Percentiles rank a stretch among this genome's conserved stretches.
phyloP scores from a whole-genome alignment of 1,140 invertebrate species.

The Anthonomus grandis region DNA sequence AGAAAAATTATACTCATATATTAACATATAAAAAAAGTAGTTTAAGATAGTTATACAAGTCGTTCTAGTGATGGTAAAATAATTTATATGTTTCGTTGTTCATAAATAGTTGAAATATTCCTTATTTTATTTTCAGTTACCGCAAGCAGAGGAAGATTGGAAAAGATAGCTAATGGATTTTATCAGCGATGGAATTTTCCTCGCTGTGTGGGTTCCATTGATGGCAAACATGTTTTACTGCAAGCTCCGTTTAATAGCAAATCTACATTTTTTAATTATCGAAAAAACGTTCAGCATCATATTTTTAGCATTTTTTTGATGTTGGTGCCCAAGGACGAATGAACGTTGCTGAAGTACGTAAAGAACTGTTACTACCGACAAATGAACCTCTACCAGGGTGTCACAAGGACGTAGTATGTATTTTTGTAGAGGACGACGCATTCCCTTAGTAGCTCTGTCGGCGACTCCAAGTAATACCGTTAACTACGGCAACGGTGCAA shows the following conservation, averaged over 20 bases:
- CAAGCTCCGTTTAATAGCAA: conserved; percentile 3
- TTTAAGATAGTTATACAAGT: no score
- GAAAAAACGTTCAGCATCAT: no score
- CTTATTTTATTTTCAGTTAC: conserved; percentile 17
- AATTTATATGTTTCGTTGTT: background rate
- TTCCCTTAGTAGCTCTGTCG: no score
- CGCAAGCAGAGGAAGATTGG: conserved; percentile 20
- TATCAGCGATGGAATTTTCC: conserved; percentile 18
- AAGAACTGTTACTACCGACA: background rate
- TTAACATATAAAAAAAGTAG: conserved; percentile 1
- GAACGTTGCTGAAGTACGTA: no score
- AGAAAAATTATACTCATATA: background rate
- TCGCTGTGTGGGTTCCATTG: conserved; percentile 18
- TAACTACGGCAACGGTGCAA: no score
- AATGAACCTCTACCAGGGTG: no score
- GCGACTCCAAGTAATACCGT: no score
- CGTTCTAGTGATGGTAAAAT: no score
- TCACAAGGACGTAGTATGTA: background rate
- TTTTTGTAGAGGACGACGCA: no score
- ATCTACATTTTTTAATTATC: conserved; percentile 2
- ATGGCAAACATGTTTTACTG: no score
- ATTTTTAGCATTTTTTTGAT: no score
- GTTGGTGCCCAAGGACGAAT: no score
- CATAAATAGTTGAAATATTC: background rate
- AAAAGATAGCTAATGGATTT: conserved; percentile 20